These are phyloP conservation scores for Heterodera schachtii DNA, from an alignment of 1,140 invertebrate species.

Conservation along the genomic window DNA sequence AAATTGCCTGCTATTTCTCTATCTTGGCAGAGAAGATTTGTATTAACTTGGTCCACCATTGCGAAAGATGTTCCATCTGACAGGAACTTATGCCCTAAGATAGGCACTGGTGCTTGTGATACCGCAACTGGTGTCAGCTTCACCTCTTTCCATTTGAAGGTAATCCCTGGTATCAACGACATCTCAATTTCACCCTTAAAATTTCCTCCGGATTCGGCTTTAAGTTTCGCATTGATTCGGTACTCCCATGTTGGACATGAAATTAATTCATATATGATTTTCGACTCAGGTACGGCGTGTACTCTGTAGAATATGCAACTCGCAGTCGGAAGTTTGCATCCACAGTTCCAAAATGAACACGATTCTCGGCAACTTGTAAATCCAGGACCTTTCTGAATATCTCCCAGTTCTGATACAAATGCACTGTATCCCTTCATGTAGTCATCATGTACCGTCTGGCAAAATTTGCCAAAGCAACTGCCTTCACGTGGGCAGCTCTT, in stretches of 20 bases:
- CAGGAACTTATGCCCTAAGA: neutral
- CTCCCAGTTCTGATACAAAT: neutral
- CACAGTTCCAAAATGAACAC: neutral
- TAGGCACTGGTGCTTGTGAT: neutral
- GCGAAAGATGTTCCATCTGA: neutral
- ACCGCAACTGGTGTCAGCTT: neutral
- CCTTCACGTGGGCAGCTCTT: neutral
- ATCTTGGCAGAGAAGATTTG: neutral
- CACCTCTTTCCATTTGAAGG: neutral
- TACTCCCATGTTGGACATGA: constrained; percentile 11
- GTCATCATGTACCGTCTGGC: neutral
- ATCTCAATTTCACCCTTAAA: neutral
- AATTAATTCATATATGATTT: neutral
- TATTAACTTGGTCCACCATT: neutral
- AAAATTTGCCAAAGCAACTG: neutral
- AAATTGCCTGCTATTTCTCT: neutral
- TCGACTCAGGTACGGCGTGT: neutral
- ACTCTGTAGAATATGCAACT: neutral
- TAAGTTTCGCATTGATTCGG: neutral
- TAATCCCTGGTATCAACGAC: neutral
- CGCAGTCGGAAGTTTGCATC: neutral
- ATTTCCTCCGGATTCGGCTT: neutral
- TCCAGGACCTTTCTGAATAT: neutral
- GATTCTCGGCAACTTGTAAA: neutral
- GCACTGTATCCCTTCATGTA: neutral